Conservation (phyloP, 2,113 vertebrate genomes). For the Eublepharis macularius region DNA sequence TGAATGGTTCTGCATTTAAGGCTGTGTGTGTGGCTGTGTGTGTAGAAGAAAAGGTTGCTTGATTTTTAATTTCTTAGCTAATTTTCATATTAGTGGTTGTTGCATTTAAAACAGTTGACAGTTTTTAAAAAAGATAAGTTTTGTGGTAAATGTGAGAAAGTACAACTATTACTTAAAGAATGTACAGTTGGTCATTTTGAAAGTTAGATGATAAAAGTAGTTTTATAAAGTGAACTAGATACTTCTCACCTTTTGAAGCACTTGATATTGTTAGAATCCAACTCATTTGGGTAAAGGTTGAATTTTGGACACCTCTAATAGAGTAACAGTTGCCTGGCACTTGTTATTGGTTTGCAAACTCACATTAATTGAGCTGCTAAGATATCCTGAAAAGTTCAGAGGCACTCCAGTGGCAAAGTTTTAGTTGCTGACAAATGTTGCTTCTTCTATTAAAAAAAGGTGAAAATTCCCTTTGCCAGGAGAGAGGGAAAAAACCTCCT, state of each 20-base stretch:
- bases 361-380: neutral
- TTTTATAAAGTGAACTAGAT: neutral
- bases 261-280: neutral
- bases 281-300: neutral
- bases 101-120: neutral
- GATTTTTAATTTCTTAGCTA: neutral
- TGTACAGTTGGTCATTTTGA: neutral
- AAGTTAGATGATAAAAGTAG: neutral
- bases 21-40: neutral
- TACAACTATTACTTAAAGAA: too few relatives aligned
- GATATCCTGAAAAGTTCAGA: neutral
- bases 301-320: neutral
- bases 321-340: neutral
- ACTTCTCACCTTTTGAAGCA: neutral
- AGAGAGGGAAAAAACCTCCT: too few relatives aligned
- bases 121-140: too few relatives aligned
- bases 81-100: constrained; percentile 14
- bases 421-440: neutral
- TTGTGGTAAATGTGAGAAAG: too few relatives aligned
- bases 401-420: neutral
- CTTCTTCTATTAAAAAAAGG: neutral
- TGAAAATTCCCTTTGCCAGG: too few relatives aligned
- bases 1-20: neutral
- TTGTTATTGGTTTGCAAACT: neutral
- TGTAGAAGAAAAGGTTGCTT: neutral